A percentile compares a stretch with the other conserved stretches of the same genome.
Conservation (phyloP, 2,888 invertebrate species). For the Chrysomela aeneicollis region DNA sequence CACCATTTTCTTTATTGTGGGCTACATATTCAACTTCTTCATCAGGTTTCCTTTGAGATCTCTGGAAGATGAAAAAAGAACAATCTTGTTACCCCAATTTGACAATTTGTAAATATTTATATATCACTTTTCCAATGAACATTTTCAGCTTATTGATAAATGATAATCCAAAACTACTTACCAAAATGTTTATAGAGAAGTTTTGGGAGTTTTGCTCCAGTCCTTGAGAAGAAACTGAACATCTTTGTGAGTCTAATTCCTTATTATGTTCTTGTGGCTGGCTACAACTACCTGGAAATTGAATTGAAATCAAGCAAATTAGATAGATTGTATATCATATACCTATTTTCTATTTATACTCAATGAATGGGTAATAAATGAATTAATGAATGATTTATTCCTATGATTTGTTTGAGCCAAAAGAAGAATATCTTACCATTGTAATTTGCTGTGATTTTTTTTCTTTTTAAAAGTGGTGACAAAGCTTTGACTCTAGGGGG, state of each 20-base stretch:
- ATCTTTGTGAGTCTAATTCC: too few species aligned
- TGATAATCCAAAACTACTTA: too few species aligned
- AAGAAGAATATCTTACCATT: not conserved
- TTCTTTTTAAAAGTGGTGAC: slow-evolving; percentile 10
- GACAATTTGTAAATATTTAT: not conserved
- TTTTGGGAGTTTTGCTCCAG: too few species aligned
- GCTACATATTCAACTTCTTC: not conserved
- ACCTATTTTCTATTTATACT: too few species aligned
- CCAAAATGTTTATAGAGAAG: too few species aligned
- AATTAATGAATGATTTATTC: not conserved
- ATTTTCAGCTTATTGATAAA: too few species aligned
- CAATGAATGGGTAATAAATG: too few species aligned
- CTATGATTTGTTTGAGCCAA: not conserved
- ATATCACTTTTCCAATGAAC: not conserved
- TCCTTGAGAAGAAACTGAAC: too few species aligned
- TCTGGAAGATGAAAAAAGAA: slow-evolving; percentile 6
- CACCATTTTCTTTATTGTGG: too few species aligned
- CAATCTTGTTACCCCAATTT: too few species aligned
- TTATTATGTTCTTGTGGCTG: too few species aligned
- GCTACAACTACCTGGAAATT: too few species aligned
- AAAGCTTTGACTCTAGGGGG: not conserved
- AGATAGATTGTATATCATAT: not conserved
- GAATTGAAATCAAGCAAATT: not conserved
- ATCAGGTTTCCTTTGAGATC: not conserved
- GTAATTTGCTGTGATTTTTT: not conserved